Base-by-base conservation (phyloP, 2,113 vertebrate genomes). In the Vidua chalybeata region DNA sequence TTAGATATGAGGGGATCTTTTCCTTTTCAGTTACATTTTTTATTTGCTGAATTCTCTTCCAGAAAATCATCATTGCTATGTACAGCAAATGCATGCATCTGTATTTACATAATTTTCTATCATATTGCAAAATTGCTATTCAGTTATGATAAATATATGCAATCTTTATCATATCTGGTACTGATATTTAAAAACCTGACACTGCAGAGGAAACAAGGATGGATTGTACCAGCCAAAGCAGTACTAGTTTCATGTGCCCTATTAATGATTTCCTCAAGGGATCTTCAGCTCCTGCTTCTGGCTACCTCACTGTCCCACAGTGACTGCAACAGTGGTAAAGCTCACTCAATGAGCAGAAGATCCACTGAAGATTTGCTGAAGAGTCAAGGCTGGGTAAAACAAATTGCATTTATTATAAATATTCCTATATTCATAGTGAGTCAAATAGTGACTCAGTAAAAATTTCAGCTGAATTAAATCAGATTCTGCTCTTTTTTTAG, bases 11-110 rank as follows among this genome's bases (percentile, higher is more conserved):
- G 4, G 9, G 9, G 3, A 20, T 20, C 41, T 55, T 64, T 35
- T 73, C 12, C 26, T 78, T 95, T 89, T 56, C 51, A 35, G 26
- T 90, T 45, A 37, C 22, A 24, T 39, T 31, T 78, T 95, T 92
- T 94, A 97, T 96, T 97, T 77, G 35, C 30, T 83, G 72, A 85
- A 43, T 85, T 88, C 15, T 86, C 28, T 61, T 71, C 52, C 83
- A 84, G 39, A 74, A 94, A 59, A 71, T 67, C 20, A 30, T 35
- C 43, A 64, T 31, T 83, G 31, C 71, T 84, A 87, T 62, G 31
- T 78, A 96, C 68, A 95, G 24, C 35, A 90, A 95, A 94, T 67
- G 24, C 55, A 43, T 33, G 37, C 49, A 22, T 43, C 23, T 48
- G 12, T 67, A 71, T 80, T 93, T 88, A 87, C 61, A 71, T 41